Evolutionary conservation across 2,113 vertebrate species (phyloP), one percentile per base, ranked within the genome.

Genomic region (Corythaeola cristata): DNA sequence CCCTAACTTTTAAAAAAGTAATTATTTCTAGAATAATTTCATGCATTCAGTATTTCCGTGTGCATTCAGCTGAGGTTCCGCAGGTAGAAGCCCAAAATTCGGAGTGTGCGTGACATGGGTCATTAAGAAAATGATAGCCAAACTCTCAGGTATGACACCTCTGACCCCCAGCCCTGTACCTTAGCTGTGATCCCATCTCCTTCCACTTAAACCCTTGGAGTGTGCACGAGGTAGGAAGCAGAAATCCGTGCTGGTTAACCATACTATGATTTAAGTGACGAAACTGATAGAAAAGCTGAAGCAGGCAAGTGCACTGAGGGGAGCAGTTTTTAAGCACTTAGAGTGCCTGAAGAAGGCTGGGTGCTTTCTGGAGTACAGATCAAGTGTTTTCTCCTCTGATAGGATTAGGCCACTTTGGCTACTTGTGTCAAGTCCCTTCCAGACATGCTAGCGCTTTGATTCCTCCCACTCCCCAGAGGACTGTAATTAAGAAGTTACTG

Each of bases 401-500:
- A 77, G 55, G 93, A 85, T 89, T 68, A 91, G 80, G 63, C 60
- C 50, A 62, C 75, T 87, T 55, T 7, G 77, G 81, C 59, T 83
- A 84, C 71, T 95, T 88, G 44, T 92, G 90, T 81, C 68, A 88
- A 53, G 78, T 88, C 44, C 73, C 26, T 96, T 86, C 75, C 63
- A 90, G 72, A 73, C 53, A 9, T 37, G 27, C 26, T 58, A 78
- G 39, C 6, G 19, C 76, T 88, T 85, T 74, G 73, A 85, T 94
- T 93, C 80, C 47, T 95, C 72, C 68, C 49, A 63, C 37, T 90
- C 72, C 58, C 49, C 50, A 63, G 26, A 83, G 78, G 41, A 71
- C 59, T 93, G 55, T 73, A 95, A 94, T 97, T 95, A 93, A 90
- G 59, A 82, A 89, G 88, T 85, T 93, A 41, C 32, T 82, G 37